These are phyloP conservation scores for Petrolisthes manimaculis DNA, from an alignment of 2,888 invertebrate species.

Conservation along the genomic window DNA sequence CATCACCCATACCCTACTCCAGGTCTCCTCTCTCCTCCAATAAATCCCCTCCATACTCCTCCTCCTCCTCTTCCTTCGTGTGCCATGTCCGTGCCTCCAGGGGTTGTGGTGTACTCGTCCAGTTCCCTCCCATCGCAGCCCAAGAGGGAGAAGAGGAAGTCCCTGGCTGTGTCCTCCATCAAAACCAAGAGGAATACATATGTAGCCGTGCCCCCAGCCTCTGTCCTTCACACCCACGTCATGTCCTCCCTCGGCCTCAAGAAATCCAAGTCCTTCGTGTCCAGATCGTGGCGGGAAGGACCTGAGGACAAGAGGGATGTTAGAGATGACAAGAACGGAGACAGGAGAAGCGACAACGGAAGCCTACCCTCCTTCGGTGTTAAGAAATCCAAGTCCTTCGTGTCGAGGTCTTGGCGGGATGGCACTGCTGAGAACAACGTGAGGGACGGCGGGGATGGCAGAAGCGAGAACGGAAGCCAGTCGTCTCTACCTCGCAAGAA, in stretches of 20 bases:
- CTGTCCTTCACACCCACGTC: slow-evolving; percentile 42
- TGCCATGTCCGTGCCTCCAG: neutral
- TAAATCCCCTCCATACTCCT: neutral
- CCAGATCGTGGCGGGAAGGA: neutral
- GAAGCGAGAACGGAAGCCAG: too few relatives aligned
- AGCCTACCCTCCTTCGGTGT: slow-evolving; percentile 14
- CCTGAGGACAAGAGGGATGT: too few relatives aligned
- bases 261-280: slow-evolving; percentile 43
- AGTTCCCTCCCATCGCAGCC: neutral
- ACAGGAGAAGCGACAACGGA: slow-evolving; percentile 19
- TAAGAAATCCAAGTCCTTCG: slow-evolving; percentile 48
- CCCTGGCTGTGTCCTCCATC: slow-evolving; percentile 37
- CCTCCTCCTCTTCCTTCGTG: neutral
- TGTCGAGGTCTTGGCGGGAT: neutral
- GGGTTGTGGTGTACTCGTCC: neutral
- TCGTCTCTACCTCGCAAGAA: slow-evolving; percentile 37
- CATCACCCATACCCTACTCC: too few relatives aligned
- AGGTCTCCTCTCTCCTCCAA: too few relatives aligned
- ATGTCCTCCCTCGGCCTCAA: slow-evolving; percentile 28
- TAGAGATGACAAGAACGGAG: slow-evolving; percentile 13
- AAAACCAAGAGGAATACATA: slow-evolving; percentile 43
- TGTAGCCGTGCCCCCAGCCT: slow-evolving; percentile 36
- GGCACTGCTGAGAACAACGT: neutral
- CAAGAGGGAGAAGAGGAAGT: slow-evolving; percentile 19
- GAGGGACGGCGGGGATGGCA: too few relatives aligned